Evolutionary conservation across 2,888 invertebrate genomes (phyloP).

Genomic region (Eulithis prunata): DNA sequence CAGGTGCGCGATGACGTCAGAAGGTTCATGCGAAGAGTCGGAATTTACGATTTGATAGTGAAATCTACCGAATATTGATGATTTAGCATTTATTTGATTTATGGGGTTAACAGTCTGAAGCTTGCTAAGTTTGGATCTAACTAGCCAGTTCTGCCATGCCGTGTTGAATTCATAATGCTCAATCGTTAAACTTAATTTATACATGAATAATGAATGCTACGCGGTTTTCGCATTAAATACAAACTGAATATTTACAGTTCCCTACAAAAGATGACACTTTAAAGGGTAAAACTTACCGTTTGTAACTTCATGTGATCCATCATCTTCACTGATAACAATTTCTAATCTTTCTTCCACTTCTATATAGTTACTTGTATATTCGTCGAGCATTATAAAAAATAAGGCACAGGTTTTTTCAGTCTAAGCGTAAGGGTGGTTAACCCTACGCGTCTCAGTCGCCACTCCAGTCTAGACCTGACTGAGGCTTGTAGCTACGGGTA

Average conservation of each 20-base stretch:
- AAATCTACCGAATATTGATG: conserved; percentile 50
- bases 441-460: conserved; percentile 41
- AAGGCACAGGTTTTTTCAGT: conserved; percentile 15
- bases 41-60: conserved; percentile 51
- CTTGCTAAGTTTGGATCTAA: conserved; percentile 38
- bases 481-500: conserved; percentile 12
- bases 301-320: conserved; percentile 26
- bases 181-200: conserved; percentile 22
- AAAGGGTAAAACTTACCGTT: conserved; percentile 19
- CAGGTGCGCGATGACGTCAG: conserved; percentile 76
- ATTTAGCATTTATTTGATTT: conserved; percentile 43
- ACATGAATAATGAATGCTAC: conserved; percentile 18
- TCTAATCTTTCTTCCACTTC: conserved; percentile 24
- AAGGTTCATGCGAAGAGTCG: conserved; percentile 53
- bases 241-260: conserved; percentile 13
- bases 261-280: not conserved
- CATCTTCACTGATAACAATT: conserved; percentile 25
- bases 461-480: conserved; percentile 44
- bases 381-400: conserved; percentile 20
- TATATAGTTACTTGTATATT: conserved; percentile 24
- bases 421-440: conserved; percentile 31
- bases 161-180: conserved; percentile 22
- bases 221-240: conserved; percentile 7
- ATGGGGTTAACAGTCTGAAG: conserved; percentile 41
- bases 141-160: conserved; percentile 16